phyloP scores from a whole-genome alignment of 2,888 invertebrate genomes.

The Heliconius hortense region DNA sequence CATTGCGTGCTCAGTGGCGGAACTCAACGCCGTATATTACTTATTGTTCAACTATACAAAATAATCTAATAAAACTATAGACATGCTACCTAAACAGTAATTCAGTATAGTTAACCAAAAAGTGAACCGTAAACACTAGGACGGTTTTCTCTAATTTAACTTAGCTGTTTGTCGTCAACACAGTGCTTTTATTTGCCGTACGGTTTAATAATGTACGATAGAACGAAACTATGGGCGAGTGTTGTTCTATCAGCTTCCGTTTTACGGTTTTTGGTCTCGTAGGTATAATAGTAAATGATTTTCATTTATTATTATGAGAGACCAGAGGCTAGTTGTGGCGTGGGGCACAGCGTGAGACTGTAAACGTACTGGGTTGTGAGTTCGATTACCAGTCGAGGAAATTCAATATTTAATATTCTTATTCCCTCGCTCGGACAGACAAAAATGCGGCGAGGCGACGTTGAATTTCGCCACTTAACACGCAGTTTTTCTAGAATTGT shows the following conservation, averaged over 20 bases:
- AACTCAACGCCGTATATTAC: no score
- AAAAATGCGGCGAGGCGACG: no score
- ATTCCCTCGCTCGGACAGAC: no score
- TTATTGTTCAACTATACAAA: background rate
- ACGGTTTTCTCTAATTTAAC: constrained; percentile 20
- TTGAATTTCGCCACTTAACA: no score
- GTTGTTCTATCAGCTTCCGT: background rate
- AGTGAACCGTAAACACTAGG: no score
- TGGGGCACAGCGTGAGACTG: background rate
- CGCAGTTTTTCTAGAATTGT: no score
- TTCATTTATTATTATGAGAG: background rate
- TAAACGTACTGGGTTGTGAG: background rate
- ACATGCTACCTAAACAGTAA: background rate
- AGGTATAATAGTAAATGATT: background rate
- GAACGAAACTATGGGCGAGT: background rate
- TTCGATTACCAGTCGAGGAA: background rate
- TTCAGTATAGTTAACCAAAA: background rate
- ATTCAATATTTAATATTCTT: background rate
- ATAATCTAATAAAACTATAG: constrained; percentile 1
- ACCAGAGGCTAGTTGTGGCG: background rate
- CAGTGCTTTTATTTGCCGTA: constrained; percentile 17
- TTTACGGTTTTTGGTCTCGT: background rate
- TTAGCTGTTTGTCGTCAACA: constrained; percentile 7
- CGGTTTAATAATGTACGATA: constrained; percentile 18
- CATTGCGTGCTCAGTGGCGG: no score